Base-by-base conservation (phyloP, 1,140 invertebrate species). In the Tetramorium alpestre region DNA sequence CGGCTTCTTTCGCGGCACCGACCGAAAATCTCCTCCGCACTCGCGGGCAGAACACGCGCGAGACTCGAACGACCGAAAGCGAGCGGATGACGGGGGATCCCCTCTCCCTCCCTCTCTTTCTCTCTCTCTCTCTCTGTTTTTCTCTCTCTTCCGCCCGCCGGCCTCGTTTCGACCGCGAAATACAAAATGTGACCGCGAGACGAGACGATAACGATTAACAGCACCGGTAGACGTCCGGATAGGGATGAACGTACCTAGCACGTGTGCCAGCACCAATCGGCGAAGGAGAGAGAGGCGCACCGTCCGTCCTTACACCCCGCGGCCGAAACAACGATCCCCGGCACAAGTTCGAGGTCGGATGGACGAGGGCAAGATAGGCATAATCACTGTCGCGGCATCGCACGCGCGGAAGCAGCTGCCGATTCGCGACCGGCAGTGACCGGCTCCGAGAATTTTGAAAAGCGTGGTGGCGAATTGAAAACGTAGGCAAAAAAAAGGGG, bases 121-220 rank as follows among this genome's bases (percentile, higher is more conserved):
- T 72, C n/a, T 28, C n/a, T 62, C 10, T 51, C 44, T 28, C 13
- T 58, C 28, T 54, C 13, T 22, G 22, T 18, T 33, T 22, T 7
- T 38, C 10, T 13, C 28, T 33, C 33, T 38, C 54, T 58, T 51
- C 47, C 47, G 22, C 38, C 33, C 62, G 41, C 16, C 64, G 72
- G 25, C 49, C n/a, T 44, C 22, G 60, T 54, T 81, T 85, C 81
- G 38, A 87, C 89, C 93, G 93, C 93, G 91, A 93, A 94, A 93
- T 93, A 90, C 86, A 85, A 94, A 93, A 87, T 85, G 41, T 58
- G 62, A 64, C 60, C 75, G 77, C 25, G 33, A 62, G 51, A 11
- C 70, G 28, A 44, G 25, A 62, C 64, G 84, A 75, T 65, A 38
- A 58, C 62, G 54, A 67, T 54, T 58, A 49, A 77, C 18, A 33